Conservation (phyloP, 2,797 vertebrate species). For the Brachymystax lenok region DNA sequence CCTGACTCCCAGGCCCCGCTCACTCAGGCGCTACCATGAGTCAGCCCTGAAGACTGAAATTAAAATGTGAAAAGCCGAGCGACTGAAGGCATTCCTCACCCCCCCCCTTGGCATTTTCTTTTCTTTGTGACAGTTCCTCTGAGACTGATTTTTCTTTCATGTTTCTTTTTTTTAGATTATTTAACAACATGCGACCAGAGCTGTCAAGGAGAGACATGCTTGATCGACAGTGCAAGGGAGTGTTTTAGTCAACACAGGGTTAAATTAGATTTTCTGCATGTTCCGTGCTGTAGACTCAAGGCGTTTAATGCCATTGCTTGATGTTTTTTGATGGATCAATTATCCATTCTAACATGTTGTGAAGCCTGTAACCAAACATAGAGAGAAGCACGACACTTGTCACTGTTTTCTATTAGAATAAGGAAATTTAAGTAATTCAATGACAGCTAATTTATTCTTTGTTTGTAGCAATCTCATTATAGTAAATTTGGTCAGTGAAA, state of each 20-base stretch:
- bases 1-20: conserved; percentile 82
- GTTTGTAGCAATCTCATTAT: conserved; percentile 77
- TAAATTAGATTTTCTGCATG: conserved; percentile 81
- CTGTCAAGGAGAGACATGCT: conserved; percentile 74
- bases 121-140: conserved; percentile 78
- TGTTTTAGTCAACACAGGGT: conserved; percentile 73
- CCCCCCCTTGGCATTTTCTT: conserved; percentile 74
- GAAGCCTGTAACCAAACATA: conserved; percentile 71
- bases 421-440: conserved; percentile 82
- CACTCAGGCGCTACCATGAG: conserved; percentile 83
- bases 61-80: conserved; percentile 87
- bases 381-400: conserved; percentile 78
- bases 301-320: conserved; percentile 77
- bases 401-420: conserved; percentile 77
- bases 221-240: conserved; percentile 78
- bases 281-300: conserved; percentile 71
- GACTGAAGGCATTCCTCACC: conserved; percentile 82
- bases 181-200: conserved; percentile 79
- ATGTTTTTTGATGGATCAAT: conserved; percentile 85
- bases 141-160: conserved; percentile 81
- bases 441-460: conserved; percentile 81
- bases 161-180: conserved; percentile 79
- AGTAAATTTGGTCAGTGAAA: conserved; percentile 61
- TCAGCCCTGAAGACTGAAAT: conserved; percentile 84
- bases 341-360: conserved; percentile 80